Conservation (phyloP, 2,113 vertebrate genomes). For the Maccullochella peelii region DNA sequence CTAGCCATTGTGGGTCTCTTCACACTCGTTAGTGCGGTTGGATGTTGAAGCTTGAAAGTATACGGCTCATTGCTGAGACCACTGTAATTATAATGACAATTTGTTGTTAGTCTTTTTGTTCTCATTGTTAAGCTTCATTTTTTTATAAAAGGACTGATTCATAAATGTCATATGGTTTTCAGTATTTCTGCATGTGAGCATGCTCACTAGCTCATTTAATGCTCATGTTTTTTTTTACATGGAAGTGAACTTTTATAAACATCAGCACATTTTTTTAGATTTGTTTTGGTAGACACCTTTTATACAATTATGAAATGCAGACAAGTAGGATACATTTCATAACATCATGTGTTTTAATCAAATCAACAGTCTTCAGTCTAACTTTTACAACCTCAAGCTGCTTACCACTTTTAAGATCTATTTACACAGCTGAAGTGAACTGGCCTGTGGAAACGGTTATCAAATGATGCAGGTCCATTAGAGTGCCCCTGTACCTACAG, state of each 20-base stretch:
- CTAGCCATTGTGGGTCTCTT: accelerated
- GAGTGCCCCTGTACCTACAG: slow-evolving; percentile 15
- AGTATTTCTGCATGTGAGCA: not conserved
- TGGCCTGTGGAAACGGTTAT: slow-evolving; percentile 15
- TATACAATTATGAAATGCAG: not conserved
- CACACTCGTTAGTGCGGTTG: not conserved
- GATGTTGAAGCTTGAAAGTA: slow-evolving; percentile 27
- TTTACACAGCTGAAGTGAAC: slow-evolving; percentile 28
- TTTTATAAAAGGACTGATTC: not conserved
- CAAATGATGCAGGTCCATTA: slow-evolving; percentile 31
- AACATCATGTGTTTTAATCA: not conserved
- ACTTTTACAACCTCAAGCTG: slow-evolving; percentile 13
- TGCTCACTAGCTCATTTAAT: not conserved
- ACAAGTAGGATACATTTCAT: not conserved
- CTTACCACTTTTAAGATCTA: not conserved
- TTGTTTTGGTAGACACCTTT: not conserved
- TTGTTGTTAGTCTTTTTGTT: not conserved
- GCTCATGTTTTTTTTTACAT: not conserved
- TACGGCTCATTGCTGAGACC: slow-evolving; percentile 1
- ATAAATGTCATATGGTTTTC: not conserved
- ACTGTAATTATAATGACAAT: not conserved
- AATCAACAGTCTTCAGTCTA: not conserved
- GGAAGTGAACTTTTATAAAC: not conserved
- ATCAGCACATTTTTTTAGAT: not conserved
- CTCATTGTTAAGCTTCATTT: not conserved